Percentiles rank a stretch among this genome's conserved stretches.
Conservation (phyloP, 2,113 vertebrate genomes). For the Antennarius striatus region DNA sequence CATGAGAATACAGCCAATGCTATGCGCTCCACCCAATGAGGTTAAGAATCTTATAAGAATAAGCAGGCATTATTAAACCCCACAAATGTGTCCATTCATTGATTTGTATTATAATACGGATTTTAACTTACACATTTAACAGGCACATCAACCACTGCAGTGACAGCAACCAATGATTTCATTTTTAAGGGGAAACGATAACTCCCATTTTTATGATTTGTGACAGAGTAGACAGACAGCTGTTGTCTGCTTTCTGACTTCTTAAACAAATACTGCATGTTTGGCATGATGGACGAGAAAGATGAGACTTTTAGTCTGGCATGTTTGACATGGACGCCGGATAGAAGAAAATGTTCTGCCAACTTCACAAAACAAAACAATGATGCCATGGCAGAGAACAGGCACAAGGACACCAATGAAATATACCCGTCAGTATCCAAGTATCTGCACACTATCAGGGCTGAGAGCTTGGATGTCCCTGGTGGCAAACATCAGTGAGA, state of each 20-base stretch:
- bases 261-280: conserved; percentile 32
- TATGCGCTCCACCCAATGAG: neutral
- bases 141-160: conserved; percentile 3
- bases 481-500: conserved; percentile 59
- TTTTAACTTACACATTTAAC: neutral
- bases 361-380: conserved; percentile 44
- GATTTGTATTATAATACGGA: no score
- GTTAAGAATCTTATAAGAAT: neutral
- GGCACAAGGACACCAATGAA: conserved; percentile 31
- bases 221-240: conserved; percentile 7
- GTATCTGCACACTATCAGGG: conserved; percentile 50
- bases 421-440: conserved; percentile 47
- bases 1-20: neutral
- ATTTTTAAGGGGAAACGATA: neutral
- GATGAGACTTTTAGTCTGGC: conserved; percentile 42
- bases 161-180: conserved; percentile 15
- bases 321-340: conserved; percentile 49
- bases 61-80: no score
- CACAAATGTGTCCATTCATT: neutral
- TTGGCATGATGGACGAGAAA: conserved; percentile 29
- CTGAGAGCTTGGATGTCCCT: conserved; percentile 61
- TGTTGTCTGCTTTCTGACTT: conserved; percentile 28
- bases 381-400: conserved; percentile 36
- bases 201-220: neutral
- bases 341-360: conserved; percentile 61